A percentile compares a stretch with the other conserved stretches of the same genome.
Evolutionary conservation across 2,888 invertebrate genomes (phyloP).

Genomic region (Philopedon plagiatum): DNA sequence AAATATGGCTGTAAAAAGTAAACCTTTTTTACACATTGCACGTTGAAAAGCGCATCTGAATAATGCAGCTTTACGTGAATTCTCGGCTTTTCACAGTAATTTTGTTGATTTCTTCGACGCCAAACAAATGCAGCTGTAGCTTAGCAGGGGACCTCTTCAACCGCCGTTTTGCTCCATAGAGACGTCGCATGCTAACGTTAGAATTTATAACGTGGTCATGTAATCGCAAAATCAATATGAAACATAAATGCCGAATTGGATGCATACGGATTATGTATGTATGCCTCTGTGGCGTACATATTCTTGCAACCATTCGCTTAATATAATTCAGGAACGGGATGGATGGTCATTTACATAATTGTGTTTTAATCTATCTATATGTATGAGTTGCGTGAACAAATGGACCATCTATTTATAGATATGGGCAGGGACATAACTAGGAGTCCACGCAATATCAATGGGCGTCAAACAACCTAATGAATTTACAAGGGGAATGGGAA

Average conservation of each 20-base stretch:
- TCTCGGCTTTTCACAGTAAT: conserved; percentile 7
- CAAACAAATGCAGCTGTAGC: conserved; percentile 33
- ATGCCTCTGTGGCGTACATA: conserved; percentile 14
- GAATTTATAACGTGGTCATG: conserved; percentile 32
- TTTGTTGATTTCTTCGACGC: conserved; percentile 19
- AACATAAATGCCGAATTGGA: conserved; percentile 42
- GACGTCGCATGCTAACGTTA: conserved; percentile 17
- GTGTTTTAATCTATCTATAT: conserved; percentile 43
- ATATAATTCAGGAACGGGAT: conserved; percentile 19
- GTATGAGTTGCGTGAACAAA: neutral
- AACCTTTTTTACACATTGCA: neutral
- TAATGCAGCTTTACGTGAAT: neutral
- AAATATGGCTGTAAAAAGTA: neutral
- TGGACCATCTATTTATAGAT: neutral
- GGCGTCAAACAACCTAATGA: too few species aligned
- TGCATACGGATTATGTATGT: conserved; percentile 38
- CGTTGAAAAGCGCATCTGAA: neutral
- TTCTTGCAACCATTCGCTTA: conserved; percentile 14
- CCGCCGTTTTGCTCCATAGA: conserved; percentile 13
- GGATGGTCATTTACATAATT: conserved; percentile 40
- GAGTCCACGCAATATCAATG: too few species aligned
- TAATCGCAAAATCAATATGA: conserved; percentile 39
- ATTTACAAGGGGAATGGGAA: too few species aligned
- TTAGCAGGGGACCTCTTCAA: conserved; percentile 22
- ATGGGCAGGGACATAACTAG: too few species aligned